These are phyloP conservation scores for Stenodema calcarata DNA, from an alignment of 2,888 invertebrate genomes.

Conservation along the genomic window DNA sequence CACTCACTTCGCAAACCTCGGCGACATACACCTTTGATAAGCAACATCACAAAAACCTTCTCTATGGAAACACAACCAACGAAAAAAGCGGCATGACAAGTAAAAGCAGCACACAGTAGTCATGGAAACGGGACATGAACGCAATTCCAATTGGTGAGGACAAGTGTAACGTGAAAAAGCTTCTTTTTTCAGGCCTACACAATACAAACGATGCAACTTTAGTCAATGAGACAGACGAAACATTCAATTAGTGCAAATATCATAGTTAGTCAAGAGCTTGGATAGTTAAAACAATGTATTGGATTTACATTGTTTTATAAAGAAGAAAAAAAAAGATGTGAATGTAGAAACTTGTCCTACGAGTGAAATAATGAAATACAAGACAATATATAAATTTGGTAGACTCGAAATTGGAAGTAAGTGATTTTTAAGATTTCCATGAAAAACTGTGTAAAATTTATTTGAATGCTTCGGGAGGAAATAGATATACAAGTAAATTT, in stretches of 20 bases:
- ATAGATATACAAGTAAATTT: not conserved
- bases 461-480: not conserved
- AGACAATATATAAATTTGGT: too few relatives aligned
- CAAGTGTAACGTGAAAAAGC: not conserved
- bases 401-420: too few relatives aligned
- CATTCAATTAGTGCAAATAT: not conserved
- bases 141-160: not conserved
- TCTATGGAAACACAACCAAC: conserved; percentile 42
- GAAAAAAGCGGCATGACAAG: not conserved
- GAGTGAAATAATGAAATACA: too few relatives aligned
- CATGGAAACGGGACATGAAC: not conserved
- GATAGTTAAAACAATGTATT: not conserved
- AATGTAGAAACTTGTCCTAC: too few relatives aligned
- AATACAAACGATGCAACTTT: not conserved
- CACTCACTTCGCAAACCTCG: conserved; percentile 61
- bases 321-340: too few relatives aligned
- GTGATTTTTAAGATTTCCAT: not conserved
- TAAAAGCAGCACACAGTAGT: conserved; percentile 15
- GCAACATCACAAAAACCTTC: conserved; percentile 42
- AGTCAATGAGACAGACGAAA: not conserved
- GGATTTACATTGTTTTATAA: too few relatives aligned
- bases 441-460: not conserved
- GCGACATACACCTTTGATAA: conserved; percentile 55
- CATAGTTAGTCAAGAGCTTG: not conserved
- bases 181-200: not conserved